These are phyloP conservation scores for Capitulum mitella DNA, from an alignment of 2,888 invertebrate species.

Conservation along the genomic window DNA sequence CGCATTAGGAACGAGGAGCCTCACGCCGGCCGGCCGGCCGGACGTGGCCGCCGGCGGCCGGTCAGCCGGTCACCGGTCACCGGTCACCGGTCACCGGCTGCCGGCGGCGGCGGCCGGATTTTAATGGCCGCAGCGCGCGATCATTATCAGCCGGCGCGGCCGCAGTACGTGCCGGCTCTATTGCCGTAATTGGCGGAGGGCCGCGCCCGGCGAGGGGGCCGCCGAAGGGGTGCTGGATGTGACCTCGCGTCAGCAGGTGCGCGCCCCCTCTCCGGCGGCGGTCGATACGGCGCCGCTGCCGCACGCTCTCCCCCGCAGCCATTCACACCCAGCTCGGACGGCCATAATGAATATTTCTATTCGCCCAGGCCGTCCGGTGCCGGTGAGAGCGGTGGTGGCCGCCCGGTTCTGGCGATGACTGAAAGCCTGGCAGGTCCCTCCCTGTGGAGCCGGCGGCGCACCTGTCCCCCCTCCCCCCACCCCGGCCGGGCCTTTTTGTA, in stretches of 20 bases:
- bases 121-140: background rate
- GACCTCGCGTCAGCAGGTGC: conserved; percentile 13
- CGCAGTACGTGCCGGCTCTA: background rate
- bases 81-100: too few relatives aligned
- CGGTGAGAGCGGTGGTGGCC: background rate
- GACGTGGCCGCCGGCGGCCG: too few relatives aligned
- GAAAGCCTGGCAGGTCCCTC: background rate
- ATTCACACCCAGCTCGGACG: background rate
- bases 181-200: background rate
- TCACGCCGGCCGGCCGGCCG: too few relatives aligned
- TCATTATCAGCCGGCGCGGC: background rate
- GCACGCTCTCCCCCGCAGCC: background rate
- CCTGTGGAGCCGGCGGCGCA: background rate
- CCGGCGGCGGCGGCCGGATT: background rate
- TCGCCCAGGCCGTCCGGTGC: background rate
- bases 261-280: background rate
- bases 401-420: too few relatives aligned
- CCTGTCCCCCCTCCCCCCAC: background rate
- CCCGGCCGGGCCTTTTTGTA: background rate
- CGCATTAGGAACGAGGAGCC: background rate
- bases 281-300: background rate
- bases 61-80: too few relatives aligned
- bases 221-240: background rate
- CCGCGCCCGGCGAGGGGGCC: background rate
- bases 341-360: conserved; percentile 13